phyloP scores from a whole-genome alignment of 2,113 vertebrate genomes.

The Cyanoliseus patagonus region DNA sequence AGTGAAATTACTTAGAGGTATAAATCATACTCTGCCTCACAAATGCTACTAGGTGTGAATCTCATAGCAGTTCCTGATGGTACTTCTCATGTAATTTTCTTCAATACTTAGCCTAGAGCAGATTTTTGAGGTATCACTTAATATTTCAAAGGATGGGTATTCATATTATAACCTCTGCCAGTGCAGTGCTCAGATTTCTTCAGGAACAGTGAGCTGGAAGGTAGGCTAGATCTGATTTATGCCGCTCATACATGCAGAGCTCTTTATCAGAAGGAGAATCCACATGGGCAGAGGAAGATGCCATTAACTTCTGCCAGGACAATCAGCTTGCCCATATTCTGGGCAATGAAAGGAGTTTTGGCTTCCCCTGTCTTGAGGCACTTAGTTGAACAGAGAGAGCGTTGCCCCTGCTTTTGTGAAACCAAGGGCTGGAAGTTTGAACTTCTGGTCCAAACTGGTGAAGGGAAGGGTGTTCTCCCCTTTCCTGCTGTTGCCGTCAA shows the following conservation, averaged over 20 bases:
- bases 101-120: neutral
- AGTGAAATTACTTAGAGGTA: neutral
- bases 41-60: neutral
- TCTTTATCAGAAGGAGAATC: neutral
- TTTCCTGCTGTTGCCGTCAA: neutral
- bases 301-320: neutral
- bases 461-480: neutral
- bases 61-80: neutral
- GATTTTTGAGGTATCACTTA: neutral
- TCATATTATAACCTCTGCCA: neutral
- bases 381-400: neutral
- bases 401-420: neutral
- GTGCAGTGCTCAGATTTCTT: neutral
- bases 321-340: neutral
- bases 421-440: neutral
- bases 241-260: neutral
- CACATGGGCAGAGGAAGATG: accelerated
- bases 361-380: neutral
- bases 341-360: neutral
- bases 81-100: neutral
- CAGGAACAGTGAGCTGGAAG: neutral
- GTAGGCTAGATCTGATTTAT: neutral
- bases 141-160: neutral
- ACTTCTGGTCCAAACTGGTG: neutral
- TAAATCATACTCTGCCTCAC: neutral